Evolutionary conservation across 1,140 invertebrate genomes (phyloP), one percentile per base, ranked within the genome.

Genomic region (Drosophila insularis): DNA sequence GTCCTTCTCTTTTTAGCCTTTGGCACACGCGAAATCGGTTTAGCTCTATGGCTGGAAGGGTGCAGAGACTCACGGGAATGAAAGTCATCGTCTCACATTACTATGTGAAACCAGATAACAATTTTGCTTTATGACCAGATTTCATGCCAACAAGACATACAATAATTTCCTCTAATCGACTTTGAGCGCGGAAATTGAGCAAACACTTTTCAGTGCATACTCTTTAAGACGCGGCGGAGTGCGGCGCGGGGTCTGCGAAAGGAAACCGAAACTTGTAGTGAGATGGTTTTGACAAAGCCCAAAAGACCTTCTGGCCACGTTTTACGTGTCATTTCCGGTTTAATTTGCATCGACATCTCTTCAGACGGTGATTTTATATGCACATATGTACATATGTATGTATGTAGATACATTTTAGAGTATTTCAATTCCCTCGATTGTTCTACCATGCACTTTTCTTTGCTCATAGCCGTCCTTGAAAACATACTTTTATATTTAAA

Each of bases 161-260:
- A 89, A 87, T 87, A 87, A 87, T 87, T 89, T 65, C 63, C 84
- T 77, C 63, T 87, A 87, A 89, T 87, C 84, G 80, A 74, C 80
- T 68, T 66, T 59, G 39, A 80, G 80, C 76, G 80, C 70, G 55
- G 70, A 84, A 87, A 87, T 89, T 87, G 84, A 87, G 80, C 84
- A 89, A 87, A 89, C 84, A 87, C 84, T 82, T 86, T 78, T 53
- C 17, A 19, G 19, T 50, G 7, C 43, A 19, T 46, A 46, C 43
- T 19, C 23, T 23, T 23, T 23, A 23, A 23, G 23, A 23, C 23
- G 23, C 23, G 2, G 23, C 3, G n/a, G n/a, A n/a, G n/a, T n/a
- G 1, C 27, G 1, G 27, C 5, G 27, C 27, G 27, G 27, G 27
- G 27, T 27, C 27, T 5, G 27, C 14, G 17, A 11, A 39, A 8